Evolutionary conservation across 2,888 invertebrate genomes (phyloP), one percentile per base, ranked within the genome.

Genomic region (Drosophila paranaensis): DNA sequence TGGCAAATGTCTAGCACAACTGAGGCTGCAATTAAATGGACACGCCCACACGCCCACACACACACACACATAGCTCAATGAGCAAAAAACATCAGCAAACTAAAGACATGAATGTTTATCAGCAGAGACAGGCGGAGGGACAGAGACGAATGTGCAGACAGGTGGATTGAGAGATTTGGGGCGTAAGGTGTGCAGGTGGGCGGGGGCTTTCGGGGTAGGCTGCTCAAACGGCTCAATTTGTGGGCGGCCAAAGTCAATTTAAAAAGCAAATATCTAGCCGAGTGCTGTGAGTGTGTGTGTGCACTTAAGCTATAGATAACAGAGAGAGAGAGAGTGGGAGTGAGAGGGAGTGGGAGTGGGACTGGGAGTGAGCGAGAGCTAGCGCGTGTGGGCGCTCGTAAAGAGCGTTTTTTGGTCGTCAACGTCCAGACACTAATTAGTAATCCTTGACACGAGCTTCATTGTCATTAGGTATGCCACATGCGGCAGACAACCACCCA

Each of bases 391-490:
- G 27, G n/a, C 3, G 45, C 30, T 25, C 69, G 61, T 71, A 67
- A 72, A 54, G n/a, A 27, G 54, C 25, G 51, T 16, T 54, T 73
- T 46, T 51, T 74, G 83, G 84, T 68, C 85, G 74, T 81, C 84
- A 88, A 81, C 71, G 88, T 85, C 88, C 89, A 88, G 84, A 82
- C 82, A 87, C 89, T 87, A 87, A 87, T 87, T 87, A 87, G 89
- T 88, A 88, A 88, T 87, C 89, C 86, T 82, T 87, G 84, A 87
- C 86, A 87, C 86, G 84, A 88, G 86, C 82, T 76, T 73, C 87
- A 75, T 72, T 79, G 81, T 79, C 87, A 88, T 87, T 87, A 87
- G 84, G 84, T 84, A 86, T 85, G 83, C 83, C 73, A 87, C 80
- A 83, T 84, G 87, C 81, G 81, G 53, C 76, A 81, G 62, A 4